Evolutionary conservation across 2,888 invertebrate genomes (phyloP), one percentile per base, ranked within the genome.

Genomic region (Epirrhoe alternata): DNA sequence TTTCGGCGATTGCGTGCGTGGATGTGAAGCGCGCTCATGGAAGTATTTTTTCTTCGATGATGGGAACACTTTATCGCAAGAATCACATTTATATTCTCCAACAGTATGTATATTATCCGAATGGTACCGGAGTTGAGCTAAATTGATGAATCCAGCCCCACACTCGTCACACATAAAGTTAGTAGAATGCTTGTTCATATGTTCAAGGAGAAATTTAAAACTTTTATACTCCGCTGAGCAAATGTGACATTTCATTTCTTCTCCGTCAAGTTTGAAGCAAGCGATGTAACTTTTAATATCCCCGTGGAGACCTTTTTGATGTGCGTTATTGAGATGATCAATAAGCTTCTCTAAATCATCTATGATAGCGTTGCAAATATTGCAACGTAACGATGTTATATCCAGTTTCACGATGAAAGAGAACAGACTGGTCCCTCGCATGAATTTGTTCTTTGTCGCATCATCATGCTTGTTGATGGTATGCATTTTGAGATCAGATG

Each of bases 101-200:
- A 70, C 80, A 2, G 78, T 80, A 57, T 89, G 88, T 0, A 85
- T 74, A 54, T 65, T 6, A 17, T 77, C 84, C 0, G 79, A 66
- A 35, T 89, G 89, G 8, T 74, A 75, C 0, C 62, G 31, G 0
- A 83, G 70, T 5, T 86, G 76, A 1, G 80, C 77, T 6, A 57
- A 57, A 55, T 69, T 71, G 0, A 73, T 70, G 31, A 73, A 68
- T 1, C 67, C 64, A 1, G 82, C 75, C 0, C 80, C 81, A 55
- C 88, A 87, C 31, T 81, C 74, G 1, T 80, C 77, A 52, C 89
- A 89, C 5, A 82, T 70, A 54, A 83, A 86, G 64, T 88, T 86
- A 1, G 82, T 79, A 30, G 80, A 88, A 75, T 89, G 89, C 0
- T 78, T 74, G 61, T 86, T 88, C 89, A 90, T 89, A 50, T 89